Base-by-base conservation (phyloP, 2,888 invertebrate genomes). In the Drosophila setosimentum region DNA sequence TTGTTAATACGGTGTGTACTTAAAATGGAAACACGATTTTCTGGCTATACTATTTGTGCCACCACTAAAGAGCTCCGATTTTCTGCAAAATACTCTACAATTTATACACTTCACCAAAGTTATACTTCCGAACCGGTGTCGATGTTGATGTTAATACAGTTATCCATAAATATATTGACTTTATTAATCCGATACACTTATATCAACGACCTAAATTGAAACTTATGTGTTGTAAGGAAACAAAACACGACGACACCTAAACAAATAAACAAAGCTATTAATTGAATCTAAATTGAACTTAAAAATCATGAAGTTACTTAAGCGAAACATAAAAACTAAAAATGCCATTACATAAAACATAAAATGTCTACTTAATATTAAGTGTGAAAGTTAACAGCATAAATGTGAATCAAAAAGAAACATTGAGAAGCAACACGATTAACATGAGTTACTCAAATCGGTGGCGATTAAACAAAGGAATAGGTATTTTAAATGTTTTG, bases 331-430 rank as follows among this genome's bases (percentile, higher is more conserved):
- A 50, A 57, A 58, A 54, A 27, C 21, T 4, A 27, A 50, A 45
- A 51, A 45, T 24, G 2, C 27, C 69, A 68, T 42, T 68, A 18
- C 8, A 45, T 5, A 30, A 40, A 54, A 89, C 73, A 74, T 76
- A 45, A 74, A 75, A 64, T 86, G 58, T 80, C 77, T 83, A 86
- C 42, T 53, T 77, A 76, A 67, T 68, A 50, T 76, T 66, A 89
- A 86, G 88, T 78, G 86, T 82, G 90, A 89, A 83, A 86, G 85
- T 86, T 86, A 86, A 86, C 90, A 89, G 88, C 86, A 87, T 77
- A 77, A 87, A 80, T 89, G 88, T 75, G 72, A 76, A 78, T 68
- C 69, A 59, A 45, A 45, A 45, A 7, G 1, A 59, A 78, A 68
- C 64, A 78, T 65, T 68, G 3, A 53, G 49, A 53, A 7, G 37